phyloP scores from a whole-genome alignment of 2,888 invertebrate genomes.

The Drosophila diplacantha region DNA sequence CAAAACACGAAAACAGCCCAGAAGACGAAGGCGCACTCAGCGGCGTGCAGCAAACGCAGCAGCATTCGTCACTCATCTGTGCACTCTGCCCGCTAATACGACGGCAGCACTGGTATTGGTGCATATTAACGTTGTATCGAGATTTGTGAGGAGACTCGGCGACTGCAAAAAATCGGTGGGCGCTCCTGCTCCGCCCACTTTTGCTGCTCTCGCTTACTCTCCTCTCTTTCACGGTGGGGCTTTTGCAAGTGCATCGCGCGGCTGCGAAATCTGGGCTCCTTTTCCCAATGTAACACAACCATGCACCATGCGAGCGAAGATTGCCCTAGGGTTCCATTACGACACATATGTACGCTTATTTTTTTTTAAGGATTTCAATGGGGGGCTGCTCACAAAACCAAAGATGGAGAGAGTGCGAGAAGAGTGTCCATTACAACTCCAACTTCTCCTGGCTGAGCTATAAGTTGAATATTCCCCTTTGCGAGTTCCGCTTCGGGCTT shows the following conservation, averaged over 20 bases:
- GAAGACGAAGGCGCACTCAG: constrained; percentile 59
- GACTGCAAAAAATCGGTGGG: constrained; percentile 43
- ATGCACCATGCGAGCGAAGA: constrained; percentile 78
- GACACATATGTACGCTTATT: constrained; percentile 51
- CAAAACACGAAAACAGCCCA: constrained; percentile 56
- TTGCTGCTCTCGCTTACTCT: constrained; percentile 28
- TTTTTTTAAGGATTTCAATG: constrained; percentile 27
- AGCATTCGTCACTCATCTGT: constrained; percentile 36
- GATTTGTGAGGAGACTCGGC: constrained; percentile 37
- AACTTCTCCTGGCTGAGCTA: constrained; percentile 20
- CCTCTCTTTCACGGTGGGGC: constrained; percentile 17
- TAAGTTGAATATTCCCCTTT: constrained; percentile 6
- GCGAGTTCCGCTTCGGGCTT: constrained; percentile 7
- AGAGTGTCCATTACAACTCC: constrained; percentile 24
- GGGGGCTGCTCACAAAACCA: constrained; percentile 1
- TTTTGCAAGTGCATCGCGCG: constrained; percentile 62
- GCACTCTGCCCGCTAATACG: constrained; percentile 7
- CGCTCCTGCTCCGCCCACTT: constrained; percentile 44
- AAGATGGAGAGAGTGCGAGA: background rate
- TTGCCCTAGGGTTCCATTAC: constrained; percentile 64
- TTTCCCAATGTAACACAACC: constrained; percentile 78
- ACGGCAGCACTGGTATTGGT: constrained; percentile 33
- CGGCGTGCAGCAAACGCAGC: constrained; percentile 63
- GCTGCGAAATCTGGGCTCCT: constrained; percentile 77
- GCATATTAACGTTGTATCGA: constrained; percentile 32